phyloP scores from a whole-genome alignment of 2,888 invertebrate species.

The Hybos culiciformis region DNA sequence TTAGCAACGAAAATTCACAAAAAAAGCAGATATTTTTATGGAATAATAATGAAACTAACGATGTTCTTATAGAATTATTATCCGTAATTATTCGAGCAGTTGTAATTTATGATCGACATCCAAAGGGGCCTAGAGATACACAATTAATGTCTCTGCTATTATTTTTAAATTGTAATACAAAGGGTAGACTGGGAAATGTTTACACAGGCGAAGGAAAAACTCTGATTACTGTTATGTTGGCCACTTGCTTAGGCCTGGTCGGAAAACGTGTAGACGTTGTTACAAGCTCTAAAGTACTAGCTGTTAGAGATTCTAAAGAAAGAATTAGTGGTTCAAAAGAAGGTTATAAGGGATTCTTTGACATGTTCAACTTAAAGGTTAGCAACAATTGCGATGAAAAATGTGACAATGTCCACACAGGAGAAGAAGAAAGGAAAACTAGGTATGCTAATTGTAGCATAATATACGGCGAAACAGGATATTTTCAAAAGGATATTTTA shows the following conservation, averaged over 20 bases:
- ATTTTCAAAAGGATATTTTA: not conserved
- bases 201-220: not conserved
- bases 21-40: too few relatives aligned
- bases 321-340: not conserved
- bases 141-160: not conserved
- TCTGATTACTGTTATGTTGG: not conserved
- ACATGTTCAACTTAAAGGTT: not conserved
- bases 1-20: not conserved
- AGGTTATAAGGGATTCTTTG: not conserved
- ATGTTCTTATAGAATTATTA: not conserved
- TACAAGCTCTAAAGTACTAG: not conserved
- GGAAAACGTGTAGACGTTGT: not conserved
- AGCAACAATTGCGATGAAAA: not conserved
- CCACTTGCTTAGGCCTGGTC: not conserved
- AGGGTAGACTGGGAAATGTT: not conserved
- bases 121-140: not conserved
- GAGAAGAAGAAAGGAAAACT: not conserved
- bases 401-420: not conserved
- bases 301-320: not conserved
- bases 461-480: not conserved
- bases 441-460: not conserved
- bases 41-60: too few relatives aligned
- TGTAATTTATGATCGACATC: not conserved
- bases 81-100: not conserved
- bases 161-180: not conserved